Evolutionary conservation across 2,888 invertebrate genomes (phyloP).

Genomic region (Acanthopleura granulata): DNA sequence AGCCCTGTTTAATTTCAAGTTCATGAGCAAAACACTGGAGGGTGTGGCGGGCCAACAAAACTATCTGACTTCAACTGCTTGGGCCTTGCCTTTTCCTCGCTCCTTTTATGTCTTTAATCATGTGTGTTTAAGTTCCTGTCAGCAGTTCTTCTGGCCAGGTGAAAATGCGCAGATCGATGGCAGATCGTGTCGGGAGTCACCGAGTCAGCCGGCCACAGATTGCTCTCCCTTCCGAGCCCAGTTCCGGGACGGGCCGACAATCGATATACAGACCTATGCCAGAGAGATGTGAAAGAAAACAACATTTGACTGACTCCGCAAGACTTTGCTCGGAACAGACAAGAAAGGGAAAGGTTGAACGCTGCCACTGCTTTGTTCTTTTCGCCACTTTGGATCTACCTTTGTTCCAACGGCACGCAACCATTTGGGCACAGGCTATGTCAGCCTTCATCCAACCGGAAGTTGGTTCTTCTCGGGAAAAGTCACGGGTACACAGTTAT

Average conservation of each 20-base stretch:
- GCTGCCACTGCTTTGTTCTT: not conserved
- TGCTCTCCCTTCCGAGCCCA: not conserved
- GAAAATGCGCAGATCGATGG: not conserved
- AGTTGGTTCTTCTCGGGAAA: too few species aligned
- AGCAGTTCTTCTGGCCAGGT: not conserved
- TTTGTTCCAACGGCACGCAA: too few species aligned
- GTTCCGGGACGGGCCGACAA: not conserved
- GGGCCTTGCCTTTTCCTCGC: constrained; percentile 4
- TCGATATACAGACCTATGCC: not conserved
- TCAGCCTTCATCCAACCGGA: too few species aligned
- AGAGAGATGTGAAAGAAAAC: not conserved
- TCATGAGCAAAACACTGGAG: not conserved
- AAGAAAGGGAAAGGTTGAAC: not conserved
- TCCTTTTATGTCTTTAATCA: constrained; percentile 11
- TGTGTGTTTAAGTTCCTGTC: constrained; percentile 11
- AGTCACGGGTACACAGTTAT: too few species aligned
- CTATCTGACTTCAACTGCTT: not conserved
- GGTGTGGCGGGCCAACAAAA: constrained; percentile 11
- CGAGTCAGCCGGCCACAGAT: not conserved
- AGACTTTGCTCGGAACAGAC: not conserved
- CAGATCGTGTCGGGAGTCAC: constrained; percentile 8
- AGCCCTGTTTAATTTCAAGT: constrained; percentile 13
- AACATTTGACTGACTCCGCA: not conserved
- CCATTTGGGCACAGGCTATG: too few species aligned
- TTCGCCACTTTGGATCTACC: too few species aligned